A percentile compares a stretch with the other conserved stretches of the same genome.
Conservation (phyloP, 2,113 vertebrate species). For the Maccullochella peelii region DNA sequence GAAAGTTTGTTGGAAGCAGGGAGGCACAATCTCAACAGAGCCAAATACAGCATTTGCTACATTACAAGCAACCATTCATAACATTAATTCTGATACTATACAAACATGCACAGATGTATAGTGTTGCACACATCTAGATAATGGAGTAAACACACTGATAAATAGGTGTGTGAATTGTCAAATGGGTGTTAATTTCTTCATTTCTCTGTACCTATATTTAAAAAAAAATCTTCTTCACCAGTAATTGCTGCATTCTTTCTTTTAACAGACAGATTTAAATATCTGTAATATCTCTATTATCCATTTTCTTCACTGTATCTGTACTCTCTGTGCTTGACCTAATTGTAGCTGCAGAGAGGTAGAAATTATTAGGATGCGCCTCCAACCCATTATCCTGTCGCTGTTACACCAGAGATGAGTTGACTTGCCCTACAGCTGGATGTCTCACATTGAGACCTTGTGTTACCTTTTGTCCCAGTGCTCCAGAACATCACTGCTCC, state of each 20-base stretch:
- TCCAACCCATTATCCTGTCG: slow-evolving; percentile 10
- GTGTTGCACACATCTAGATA: neutral
- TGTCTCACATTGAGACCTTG: slow-evolving; percentile 35
- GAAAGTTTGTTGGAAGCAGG: neutral
- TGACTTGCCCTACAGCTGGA: slow-evolving; percentile 25
- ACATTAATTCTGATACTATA: neutral
- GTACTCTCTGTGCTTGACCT: slow-evolving; percentile 41
- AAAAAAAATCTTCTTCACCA: neutral
- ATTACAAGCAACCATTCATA: neutral
- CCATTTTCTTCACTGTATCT: neutral
- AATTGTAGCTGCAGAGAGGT: slow-evolving; percentile 30
- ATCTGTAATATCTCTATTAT: neutral
- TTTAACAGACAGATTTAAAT: neutral
- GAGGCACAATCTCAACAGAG: neutral
- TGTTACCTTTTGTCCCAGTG: slow-evolving; percentile 42
- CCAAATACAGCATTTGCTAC: neutral
- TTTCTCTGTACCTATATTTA: neutral
- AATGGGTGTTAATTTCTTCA: neutral
- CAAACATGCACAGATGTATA: neutral
- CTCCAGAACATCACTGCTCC: slow-evolving; percentile 4
- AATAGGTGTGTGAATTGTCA: neutral
- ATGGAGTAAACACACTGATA: neutral
- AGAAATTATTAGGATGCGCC: slow-evolving; percentile 14
- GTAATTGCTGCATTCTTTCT: neutral
- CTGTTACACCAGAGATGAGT: slow-evolving; percentile 11